These are phyloP conservation scores for Horisme vitalbata DNA, from an alignment of 2,888 invertebrate species.

Conservation along the genomic window DNA sequence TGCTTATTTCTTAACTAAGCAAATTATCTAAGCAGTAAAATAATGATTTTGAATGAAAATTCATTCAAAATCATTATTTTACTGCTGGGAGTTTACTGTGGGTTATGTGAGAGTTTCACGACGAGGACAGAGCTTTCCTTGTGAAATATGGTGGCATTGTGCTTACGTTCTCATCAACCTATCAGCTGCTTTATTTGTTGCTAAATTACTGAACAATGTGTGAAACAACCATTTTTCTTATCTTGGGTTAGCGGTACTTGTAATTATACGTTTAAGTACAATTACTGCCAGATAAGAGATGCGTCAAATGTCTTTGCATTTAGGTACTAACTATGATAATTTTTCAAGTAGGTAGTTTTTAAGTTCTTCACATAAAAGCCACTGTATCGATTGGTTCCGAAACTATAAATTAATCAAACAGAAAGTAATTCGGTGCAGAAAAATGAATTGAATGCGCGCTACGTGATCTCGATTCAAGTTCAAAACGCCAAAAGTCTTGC, in stretches of 20 bases:
- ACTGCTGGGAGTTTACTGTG: background rate
- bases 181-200: conserved; percentile 5
- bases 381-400: no score
- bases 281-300: no score
- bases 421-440: background rate
- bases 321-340: no score
- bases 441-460: conserved; percentile 6
- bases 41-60: no score
- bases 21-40: no score
- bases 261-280: background rate
- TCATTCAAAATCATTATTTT: background rate
- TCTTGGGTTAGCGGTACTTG: conserved; percentile 1
- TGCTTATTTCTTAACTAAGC: no score
- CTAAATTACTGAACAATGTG: conserved; percentile 12
- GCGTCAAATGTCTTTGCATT: no score
- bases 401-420: no score
- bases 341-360: no score
- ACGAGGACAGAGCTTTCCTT: conserved; percentile 9
- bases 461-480: no score
- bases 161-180: conserved; percentile 8
- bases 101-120: background rate
- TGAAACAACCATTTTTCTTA: conserved; percentile 6
- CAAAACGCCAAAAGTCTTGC: conserved; percentile 3
- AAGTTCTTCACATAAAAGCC: no score
- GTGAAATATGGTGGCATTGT: conserved; percentile 23